These are phyloP conservation scores for Choreutis nemorana DNA, from an alignment of 2,888 invertebrate genomes.

Conservation along the genomic window DNA sequence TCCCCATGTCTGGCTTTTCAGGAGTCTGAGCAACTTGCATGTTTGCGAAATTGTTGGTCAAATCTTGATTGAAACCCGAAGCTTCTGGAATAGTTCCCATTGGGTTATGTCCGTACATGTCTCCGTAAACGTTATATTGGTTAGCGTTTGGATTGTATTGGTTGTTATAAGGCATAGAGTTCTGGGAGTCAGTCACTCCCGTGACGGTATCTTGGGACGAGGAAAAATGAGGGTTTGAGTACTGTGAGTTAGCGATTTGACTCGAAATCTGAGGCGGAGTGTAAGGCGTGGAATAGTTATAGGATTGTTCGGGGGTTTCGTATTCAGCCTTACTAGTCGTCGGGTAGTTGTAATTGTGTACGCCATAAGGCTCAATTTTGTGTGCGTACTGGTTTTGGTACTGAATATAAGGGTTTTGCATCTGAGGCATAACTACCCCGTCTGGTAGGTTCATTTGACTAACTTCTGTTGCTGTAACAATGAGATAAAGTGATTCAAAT, in stretches of 20 bases:
- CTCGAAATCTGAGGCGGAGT: slow-evolving; percentile 39
- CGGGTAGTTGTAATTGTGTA: slow-evolving; percentile 29
- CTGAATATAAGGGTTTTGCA: slow-evolving; percentile 31
- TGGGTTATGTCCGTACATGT: slow-evolving; percentile 8
- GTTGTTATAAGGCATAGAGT: slow-evolving; percentile 16
- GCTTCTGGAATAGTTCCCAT: slow-evolving; percentile 22
- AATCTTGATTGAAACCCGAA: slow-evolving; percentile 21
- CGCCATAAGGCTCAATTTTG: slow-evolving; percentile 28
- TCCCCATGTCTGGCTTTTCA: slow-evolving; percentile 21
- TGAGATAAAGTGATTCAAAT: too few species aligned
- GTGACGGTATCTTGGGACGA: slow-evolving; percentile 33
- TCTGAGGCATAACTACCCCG: slow-evolving; percentile 34
- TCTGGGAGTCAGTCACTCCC: slow-evolving; percentile 37
- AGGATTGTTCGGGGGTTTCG: slow-evolving; percentile 32
- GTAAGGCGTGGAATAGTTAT: slow-evolving; percentile 35
- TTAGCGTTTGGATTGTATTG: slow-evolving; percentile 17
- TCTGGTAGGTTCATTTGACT: slow-evolving; percentile 43
- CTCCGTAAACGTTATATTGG: slow-evolving; percentile 13
- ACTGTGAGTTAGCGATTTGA: slow-evolving; percentile 32
- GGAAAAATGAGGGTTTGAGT: slow-evolving; percentile 39
- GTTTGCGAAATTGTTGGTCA: slow-evolving; percentile 38
- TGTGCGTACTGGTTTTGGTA: slow-evolving; percentile 28
- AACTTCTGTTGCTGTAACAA: slow-evolving; percentile 46
- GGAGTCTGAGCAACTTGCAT: slow-evolving; percentile 39
- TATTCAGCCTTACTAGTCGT: slow-evolving; percentile 25